phyloP scores from a whole-genome alignment of 2,113 vertebrate species.

The Fregata magnificens region DNA sequence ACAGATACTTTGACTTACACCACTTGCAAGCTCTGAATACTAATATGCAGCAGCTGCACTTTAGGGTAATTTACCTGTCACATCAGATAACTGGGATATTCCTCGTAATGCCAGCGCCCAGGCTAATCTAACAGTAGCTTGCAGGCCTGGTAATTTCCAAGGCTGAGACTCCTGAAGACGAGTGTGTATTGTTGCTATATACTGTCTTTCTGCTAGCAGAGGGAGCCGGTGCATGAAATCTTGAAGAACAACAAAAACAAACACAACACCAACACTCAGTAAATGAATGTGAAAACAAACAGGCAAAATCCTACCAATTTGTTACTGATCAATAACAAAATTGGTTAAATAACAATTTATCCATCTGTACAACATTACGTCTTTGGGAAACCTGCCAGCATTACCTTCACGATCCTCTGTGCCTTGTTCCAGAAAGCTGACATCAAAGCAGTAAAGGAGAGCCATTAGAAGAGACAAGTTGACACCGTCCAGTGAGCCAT shows the following conservation, averaged over 20 bases:
- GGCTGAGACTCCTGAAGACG: conserved; percentile 86
- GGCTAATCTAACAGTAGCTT: conserved; percentile 89
- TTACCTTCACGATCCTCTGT: conserved; percentile 92
- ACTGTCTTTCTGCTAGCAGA: conserved; percentile 88
- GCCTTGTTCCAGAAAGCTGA: conserved; percentile 91
- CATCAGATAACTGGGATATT: conserved; percentile 92
- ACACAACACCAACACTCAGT: background rate
- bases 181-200: conserved; percentile 89
- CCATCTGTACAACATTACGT: background rate
- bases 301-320: background rate
- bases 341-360: background rate
- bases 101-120: conserved; percentile 91
- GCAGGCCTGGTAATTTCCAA: conserved; percentile 93
- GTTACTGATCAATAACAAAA: background rate
- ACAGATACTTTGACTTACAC: background rate
- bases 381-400: background rate
- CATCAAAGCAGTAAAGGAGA: conserved; percentile 94
- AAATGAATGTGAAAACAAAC: background rate
- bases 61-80: conserved; percentile 79
- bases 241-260: conserved; percentile 54
- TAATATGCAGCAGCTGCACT: background rate
- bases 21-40: background rate
- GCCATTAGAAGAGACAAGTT: conserved; percentile 93
- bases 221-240: conserved; percentile 89
- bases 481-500: conserved; percentile 88